A percentile compares a stretch with the other conserved stretches of the same genome.
Conservation (phyloP, 2,888 invertebrate genomes). For the Baronia brevicornis region DNA sequence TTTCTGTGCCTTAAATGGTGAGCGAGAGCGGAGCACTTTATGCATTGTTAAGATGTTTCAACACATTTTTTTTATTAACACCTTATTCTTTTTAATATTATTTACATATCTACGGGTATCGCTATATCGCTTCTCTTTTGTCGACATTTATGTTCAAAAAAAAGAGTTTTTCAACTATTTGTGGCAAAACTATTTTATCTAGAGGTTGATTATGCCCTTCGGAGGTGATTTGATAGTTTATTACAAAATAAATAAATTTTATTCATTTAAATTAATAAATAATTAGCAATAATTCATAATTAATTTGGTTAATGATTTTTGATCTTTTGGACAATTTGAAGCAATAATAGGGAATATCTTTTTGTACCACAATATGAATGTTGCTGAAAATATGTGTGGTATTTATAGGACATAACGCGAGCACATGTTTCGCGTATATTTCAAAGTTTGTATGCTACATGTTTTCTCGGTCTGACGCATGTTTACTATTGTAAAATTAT, state of each 20-base stretch:
- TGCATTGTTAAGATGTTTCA: too few species aligned
- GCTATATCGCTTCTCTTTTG: too few species aligned
- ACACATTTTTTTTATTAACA: too few species aligned
- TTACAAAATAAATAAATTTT: too few species aligned
- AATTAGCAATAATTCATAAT: not conserved
- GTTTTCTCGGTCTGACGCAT: not conserved
- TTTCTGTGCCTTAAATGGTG: slow-evolving; percentile 17
- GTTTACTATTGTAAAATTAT: too few species aligned
- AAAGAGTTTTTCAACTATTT: too few species aligned
- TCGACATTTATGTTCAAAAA: too few species aligned
- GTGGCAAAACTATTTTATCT: too few species aligned
- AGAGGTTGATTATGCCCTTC: too few species aligned
- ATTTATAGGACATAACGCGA: slow-evolving; percentile 51
- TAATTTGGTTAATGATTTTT: not conserved
- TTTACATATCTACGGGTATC: too few species aligned
- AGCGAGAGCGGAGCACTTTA: slow-evolving; percentile 17
- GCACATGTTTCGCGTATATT: slow-evolving; percentile 57
- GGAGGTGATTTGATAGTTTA: too few species aligned
- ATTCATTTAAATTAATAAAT: too few species aligned
- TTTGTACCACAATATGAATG: slow-evolving; percentile 27
- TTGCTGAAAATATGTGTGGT: slow-evolving; percentile 55
- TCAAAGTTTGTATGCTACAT: slow-evolving; percentile 19
- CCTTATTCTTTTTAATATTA: slow-evolving; percentile 2
- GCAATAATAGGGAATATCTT: slow-evolving; percentile 9
- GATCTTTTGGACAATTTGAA: not conserved